Base-by-base conservation (phyloP, 2,888 invertebrate genomes). In the Eupithecia dodoneata region DNA sequence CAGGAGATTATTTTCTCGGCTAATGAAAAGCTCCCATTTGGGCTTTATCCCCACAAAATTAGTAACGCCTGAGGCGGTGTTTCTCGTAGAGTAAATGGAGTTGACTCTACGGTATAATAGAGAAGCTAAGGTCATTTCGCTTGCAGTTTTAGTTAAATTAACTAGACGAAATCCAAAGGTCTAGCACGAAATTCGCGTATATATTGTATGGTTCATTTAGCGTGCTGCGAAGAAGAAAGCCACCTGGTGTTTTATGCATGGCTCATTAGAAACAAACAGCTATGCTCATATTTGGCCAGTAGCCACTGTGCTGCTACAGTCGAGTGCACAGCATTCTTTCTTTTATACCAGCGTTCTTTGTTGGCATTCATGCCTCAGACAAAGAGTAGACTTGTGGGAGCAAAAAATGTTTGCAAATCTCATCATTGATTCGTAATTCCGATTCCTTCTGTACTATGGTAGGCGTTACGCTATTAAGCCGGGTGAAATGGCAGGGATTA, bases 401-500 rank as follows among this genome's bases (percentile, higher is more conserved):
- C 76, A 76, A 79, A 79, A 76, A 79, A 79, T 76, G 76, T 79
- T 78, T 78, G 78, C 76, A 73, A 79, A 79, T 76, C 79, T 41
- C 72, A 72, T 76, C 73, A 79, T 79, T 79, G 76, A 71, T 79
- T 76, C 76, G 76, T 67, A 72, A 74, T 59, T 72, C 52, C 30
- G 55, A 69, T 67, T 71, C 71, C 75, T 73, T 49, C 70, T 45
- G 59, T 66, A 72, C 72, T 74, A 71, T 59, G 49, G 47, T 69
- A 65, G 74, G 44, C 70, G 73, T 71, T 70, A 70, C 74, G 72
- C 42, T 71, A 74, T 74, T 74, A 66, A 55, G 65, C 55, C 74
- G 42, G 42, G 45, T 30, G 41, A 65, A 72, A 66, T 63, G 71
- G 71, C n/a, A 15, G n/a, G 59, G 45, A 74, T 69, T 69, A 69